Evolutionary conservation across 2,113 vertebrate species (phyloP).

Genomic region (Callipepla californica): DNA sequence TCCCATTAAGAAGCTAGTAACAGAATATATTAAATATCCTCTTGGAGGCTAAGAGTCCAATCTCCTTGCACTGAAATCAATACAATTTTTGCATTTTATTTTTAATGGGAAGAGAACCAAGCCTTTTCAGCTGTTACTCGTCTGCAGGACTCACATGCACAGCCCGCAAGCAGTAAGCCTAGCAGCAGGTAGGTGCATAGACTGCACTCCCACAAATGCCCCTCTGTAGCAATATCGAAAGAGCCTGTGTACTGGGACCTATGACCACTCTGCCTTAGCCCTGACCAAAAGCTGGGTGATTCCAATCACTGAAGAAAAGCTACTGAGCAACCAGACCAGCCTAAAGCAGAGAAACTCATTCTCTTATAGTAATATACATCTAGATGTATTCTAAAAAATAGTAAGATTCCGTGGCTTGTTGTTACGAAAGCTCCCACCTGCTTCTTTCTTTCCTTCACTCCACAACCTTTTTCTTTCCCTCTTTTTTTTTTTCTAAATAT

Average conservation of each 20-base stretch:
- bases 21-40: constrained; percentile 51
- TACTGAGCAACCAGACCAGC: background rate
- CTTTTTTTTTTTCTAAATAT: background rate
- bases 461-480: background rate
- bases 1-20: constrained; percentile 60
- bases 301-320: background rate
- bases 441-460: background rate
- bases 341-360: background rate
- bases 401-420: background rate
- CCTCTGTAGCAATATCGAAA: background rate
- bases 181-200: background rate
- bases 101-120: constrained; percentile 30
- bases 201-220: background rate
- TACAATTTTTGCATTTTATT: constrained; percentile 49
- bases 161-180: background rate
- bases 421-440: background rate
- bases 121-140: background rate
- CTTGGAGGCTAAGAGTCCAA: constrained; percentile 19
- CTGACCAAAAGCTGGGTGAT: background rate
- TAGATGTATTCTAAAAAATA: background rate
- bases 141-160: background rate
- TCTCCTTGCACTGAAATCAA: constrained; percentile 40
- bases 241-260: background rate
- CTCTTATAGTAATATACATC: background rate
- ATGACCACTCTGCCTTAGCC: rapidly evolving